Percentiles rank a stretch among this genome's conserved stretches.
phyloP scores from a whole-genome alignment of 2,888 invertebrate genomes.

The Plutella xylostella region DNA sequence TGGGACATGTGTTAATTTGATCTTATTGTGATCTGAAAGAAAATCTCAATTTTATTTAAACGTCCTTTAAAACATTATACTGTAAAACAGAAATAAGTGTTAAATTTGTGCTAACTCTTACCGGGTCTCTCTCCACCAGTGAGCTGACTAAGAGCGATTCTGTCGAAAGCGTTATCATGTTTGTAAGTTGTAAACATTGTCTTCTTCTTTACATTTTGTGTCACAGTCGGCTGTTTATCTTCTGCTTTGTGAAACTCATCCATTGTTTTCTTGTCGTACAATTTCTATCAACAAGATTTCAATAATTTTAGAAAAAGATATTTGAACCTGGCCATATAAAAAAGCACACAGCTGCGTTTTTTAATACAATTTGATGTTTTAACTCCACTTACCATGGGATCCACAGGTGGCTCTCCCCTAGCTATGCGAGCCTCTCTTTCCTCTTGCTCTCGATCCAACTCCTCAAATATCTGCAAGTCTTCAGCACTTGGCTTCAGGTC shows the following conservation, averaged over 20 bases:
- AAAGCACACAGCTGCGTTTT: too few species aligned
- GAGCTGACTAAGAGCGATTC: slow-evolving; percentile 49
- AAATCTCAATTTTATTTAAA: too few species aligned
- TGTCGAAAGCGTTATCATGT: slow-evolving; percentile 46
- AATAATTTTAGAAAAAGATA: too few species aligned
- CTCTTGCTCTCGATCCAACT: slow-evolving; percentile 41
- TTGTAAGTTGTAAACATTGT: slow-evolving; percentile 35
- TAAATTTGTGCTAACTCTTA: too few species aligned
- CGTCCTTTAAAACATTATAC: too few species aligned
- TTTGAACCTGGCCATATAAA: too few species aligned
- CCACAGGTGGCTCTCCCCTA: slow-evolving; percentile 53
- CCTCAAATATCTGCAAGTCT: slow-evolving; percentile 52
- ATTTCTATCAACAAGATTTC: slow-evolving; percentile 30
- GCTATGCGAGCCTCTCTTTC: slow-evolving; percentile 51
- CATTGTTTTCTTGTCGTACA: slow-evolving; percentile 47
- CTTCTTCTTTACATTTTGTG: slow-evolving; percentile 31
- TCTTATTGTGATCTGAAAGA: slow-evolving; percentile 38
- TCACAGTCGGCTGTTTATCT: slow-evolving; percentile 32
- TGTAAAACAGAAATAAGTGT: too few species aligned
- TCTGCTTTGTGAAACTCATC: slow-evolving; percentile 38
- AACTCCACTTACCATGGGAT: slow-evolving; percentile 51
- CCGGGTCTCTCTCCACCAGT: slow-evolving; percentile 46
- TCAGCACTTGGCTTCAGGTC: slow-evolving; percentile 48
- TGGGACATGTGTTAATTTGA: slow-evolving; percentile 42
- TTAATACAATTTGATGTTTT: too few species aligned